A percentile compares a stretch with the other conserved stretches of the same genome.
phyloP scores from a whole-genome alignment of 2,113 vertebrate species.

The Triplophysa rosa region DNA sequence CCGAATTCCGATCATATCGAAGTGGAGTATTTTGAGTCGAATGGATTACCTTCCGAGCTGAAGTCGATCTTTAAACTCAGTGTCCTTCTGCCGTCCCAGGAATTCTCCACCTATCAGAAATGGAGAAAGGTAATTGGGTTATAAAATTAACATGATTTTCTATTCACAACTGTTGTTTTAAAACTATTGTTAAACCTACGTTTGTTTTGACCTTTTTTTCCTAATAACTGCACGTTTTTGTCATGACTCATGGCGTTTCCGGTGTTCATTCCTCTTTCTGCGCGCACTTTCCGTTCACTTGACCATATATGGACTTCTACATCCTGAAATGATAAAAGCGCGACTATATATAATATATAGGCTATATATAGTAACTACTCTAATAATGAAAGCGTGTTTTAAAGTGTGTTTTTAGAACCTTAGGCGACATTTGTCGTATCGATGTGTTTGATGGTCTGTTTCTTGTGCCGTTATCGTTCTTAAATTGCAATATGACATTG shows the following conservation, averaged over 20 bases:
- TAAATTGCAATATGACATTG: not conserved
- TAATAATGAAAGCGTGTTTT: not conserved
- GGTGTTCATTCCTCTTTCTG: not conserved
- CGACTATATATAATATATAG: not conserved
- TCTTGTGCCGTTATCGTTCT: not conserved
- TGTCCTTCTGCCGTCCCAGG: slow-evolving; percentile 87
- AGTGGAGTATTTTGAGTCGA: slow-evolving; percentile 93
- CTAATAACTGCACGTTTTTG: slow-evolving; percentile 1
- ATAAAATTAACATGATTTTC: not conserved
- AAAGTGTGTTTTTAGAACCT: not conserved
- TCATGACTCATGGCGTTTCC: slow-evolving; percentile 9
- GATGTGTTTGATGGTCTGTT: no score
- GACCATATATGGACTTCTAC: slow-evolving; percentile 38
- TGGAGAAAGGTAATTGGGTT: slow-evolving; percentile 83
- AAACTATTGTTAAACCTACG: no score
- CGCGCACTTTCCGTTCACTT: not conserved
- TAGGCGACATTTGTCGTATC: no score
- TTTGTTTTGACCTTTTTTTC: not conserved
- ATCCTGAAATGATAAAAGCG: not conserved
- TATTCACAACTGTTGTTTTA: no score
- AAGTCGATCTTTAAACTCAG: slow-evolving; percentile 91
- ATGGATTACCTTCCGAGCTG: slow-evolving; percentile 85
- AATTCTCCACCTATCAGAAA: slow-evolving; percentile 85
- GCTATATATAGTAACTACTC: no score
- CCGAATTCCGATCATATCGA: slow-evolving; percentile 79